These are phyloP conservation scores for Rhynchopsitta pachyrhyncha DNA, from an alignment of 2,113 vertebrate species.

Conservation along the genomic window DNA sequence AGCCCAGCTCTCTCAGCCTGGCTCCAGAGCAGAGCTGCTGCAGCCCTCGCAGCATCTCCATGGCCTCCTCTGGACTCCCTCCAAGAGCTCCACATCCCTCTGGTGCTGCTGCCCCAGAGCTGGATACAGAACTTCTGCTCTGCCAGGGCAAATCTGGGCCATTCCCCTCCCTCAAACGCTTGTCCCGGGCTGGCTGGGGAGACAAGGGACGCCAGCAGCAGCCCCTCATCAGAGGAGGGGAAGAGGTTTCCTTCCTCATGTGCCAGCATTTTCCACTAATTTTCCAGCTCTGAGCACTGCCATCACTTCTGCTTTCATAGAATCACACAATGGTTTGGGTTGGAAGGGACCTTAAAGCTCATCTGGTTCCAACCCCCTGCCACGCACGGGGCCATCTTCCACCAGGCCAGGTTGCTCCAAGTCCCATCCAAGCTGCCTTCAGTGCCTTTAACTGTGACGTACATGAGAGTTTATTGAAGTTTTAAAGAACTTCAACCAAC, in stretches of 20 bases:
- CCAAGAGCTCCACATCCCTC: not conserved
- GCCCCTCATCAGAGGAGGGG: not conserved
- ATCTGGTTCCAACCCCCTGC: not conserved
- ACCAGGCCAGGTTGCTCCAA: not conserved
- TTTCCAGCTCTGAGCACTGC: not conserved
- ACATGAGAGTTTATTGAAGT: accelerated
- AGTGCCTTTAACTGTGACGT: accelerated
- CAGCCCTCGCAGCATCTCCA: not conserved
- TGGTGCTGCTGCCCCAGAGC: not conserved
- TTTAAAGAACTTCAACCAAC: not conserved
- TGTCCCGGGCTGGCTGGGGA: not conserved
- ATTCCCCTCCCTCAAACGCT: accelerated
- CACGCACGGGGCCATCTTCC: not conserved
- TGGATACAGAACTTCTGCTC: not conserved
- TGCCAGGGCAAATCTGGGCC: not conserved
- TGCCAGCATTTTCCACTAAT: accelerated
- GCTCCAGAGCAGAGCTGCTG: not conserved
- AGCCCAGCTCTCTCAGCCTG: not conserved
- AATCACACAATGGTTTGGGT: not conserved
- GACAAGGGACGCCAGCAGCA: accelerated
- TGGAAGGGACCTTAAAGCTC: not conserved
- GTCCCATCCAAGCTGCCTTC: not conserved
- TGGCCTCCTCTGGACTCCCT: not conserved
- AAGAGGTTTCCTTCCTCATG: not conserved
- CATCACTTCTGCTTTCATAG: not conserved